Evolutionary conservation across 2,113 vertebrate species (phyloP), one percentile per base, ranked within the genome.

Genomic region (Centropus bengalensis): DNA sequence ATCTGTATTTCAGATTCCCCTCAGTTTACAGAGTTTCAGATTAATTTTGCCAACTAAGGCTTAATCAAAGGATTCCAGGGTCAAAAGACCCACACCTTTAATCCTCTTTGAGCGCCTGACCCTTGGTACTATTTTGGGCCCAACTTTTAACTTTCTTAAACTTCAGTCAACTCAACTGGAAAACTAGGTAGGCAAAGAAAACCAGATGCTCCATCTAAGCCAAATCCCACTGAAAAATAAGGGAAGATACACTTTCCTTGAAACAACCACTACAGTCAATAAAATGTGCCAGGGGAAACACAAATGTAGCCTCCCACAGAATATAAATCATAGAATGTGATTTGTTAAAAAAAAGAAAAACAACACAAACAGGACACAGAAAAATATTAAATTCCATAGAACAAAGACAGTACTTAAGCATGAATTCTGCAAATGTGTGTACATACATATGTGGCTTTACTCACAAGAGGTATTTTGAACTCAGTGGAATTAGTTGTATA

Each of bases 181-280:
- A 97, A 96, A 87, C 18, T 24, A 27, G 38, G 80, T 91, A 95
- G 36, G 94, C 94, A 97, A 95, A 96, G 74, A 89, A 96, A 96
- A 91, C 74, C 68, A 93, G 76, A 95, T 94, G 83, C 89, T 71
- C 30, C 74, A 79, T 75, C 60, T 47, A 82, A 91, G 91, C 58
- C 88, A 85, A 93, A 84, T 91, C 91, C 84, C 28, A 1, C 76
- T 89, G 67, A 93, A 96, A 95, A 96, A 84, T 49, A 85, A 69
- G 32, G 20, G 49, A 93, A 70, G 10, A 32, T 49, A 49, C 0
- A 0, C 52, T 80, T 88, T 33, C 67, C 79, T 85, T 88, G 88
- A 93, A 92, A 45, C 36, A 63, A 36, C 82, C 83, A 70, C 54
- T 66, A 36, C 30, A 88, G 70, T 89, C 82, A 94, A 94, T 92